Conservation (phyloP, 2,888 invertebrate species). For the Chrysolina oricalcia region DNA sequence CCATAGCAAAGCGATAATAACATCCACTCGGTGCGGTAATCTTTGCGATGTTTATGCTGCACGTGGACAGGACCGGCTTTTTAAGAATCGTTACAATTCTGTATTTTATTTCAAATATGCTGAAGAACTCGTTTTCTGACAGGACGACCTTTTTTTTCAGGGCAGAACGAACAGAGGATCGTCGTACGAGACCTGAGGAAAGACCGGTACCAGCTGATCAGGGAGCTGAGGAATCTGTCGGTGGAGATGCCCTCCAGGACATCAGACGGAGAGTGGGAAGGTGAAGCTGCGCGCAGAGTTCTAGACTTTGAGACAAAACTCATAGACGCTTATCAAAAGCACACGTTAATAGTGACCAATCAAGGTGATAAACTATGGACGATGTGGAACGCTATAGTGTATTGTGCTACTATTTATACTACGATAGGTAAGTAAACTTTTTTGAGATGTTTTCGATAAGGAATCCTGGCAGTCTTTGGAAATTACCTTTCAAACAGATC, state of each 20-base stretch:
- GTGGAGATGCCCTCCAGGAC: slow-evolving; percentile 60
- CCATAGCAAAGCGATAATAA: too few relatives aligned
- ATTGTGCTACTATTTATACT: slow-evolving; percentile 90
- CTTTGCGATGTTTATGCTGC: too few relatives aligned
- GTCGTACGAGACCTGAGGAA: slow-evolving; percentile 63
- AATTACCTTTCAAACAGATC: too few relatives aligned
- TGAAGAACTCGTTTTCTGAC: too few relatives aligned
- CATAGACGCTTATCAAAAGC: slow-evolving; percentile 62
- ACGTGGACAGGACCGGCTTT: too few relatives aligned
- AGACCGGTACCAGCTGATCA: slow-evolving; percentile 63
- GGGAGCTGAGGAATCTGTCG: slow-evolving; percentile 63
- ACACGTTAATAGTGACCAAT: slow-evolving; percentile 63
- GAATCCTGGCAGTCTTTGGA: too few relatives aligned
- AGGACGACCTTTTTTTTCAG: slow-evolving; percentile 47
- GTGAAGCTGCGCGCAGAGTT: slow-evolving; percentile 71
- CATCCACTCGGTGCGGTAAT: too few relatives aligned
- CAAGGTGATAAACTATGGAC: slow-evolving; percentile 79
- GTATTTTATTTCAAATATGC: too few relatives aligned
- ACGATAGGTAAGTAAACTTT: slow-evolving; percentile 83
- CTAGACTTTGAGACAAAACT: slow-evolving; percentile 74
- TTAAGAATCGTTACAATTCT: too few relatives aligned
- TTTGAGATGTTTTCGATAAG: not conserved
- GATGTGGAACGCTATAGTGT: slow-evolving; percentile 91
- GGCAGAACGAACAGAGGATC: slow-evolving; percentile 61
- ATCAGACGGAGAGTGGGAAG: slow-evolving; percentile 72